phyloP scores from a whole-genome alignment of 30 jellyfish, hydroid and myxozoan species.

The Hydractinia echinata region DNA sequence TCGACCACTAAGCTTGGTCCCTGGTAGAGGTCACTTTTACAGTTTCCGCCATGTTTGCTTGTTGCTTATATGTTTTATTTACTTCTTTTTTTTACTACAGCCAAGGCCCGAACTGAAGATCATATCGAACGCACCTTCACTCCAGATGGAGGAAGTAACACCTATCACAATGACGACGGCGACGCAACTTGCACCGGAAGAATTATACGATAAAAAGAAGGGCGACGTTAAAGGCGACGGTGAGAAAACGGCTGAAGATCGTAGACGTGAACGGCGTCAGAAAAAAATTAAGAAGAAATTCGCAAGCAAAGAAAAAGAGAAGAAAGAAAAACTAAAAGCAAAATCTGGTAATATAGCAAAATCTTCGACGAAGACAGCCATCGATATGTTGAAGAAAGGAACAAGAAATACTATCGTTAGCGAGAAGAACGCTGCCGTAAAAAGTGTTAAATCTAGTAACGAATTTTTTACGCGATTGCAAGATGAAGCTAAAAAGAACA shows the following conservation, averaged over 20 bases:
- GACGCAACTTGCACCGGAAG: conserved; percentile 50
- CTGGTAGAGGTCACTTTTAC: too few relatives aligned
- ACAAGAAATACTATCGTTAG: conserved; percentile 26
- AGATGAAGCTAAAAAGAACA: conserved; percentile 51
- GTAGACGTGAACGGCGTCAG: conserved; percentile 50
- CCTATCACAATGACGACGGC: conserved; percentile 77
- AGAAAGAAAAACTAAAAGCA: conserved; percentile 21
- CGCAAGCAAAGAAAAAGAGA: conserved; percentile 39
- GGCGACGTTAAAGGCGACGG: conserved; percentile 46
- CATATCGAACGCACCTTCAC: conserved; percentile 74
- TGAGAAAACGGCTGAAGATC: conserved; percentile 35
- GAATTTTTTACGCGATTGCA: conserved; percentile 71
- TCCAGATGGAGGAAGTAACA: conserved; percentile 80
- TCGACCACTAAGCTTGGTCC: too few relatives aligned
- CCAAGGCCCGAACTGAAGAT: conserved; percentile 79
- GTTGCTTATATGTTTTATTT: background rate
- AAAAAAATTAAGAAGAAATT: conserved; percentile 32
- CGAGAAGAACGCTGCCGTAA: conserved; percentile 30
- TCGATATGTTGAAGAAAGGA: conserved; percentile 36
- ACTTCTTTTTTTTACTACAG: conserved; percentile 34
- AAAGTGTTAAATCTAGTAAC: conserved; percentile 37
- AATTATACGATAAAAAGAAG: conserved; percentile 25
- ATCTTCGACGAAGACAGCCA: conserved; percentile 36
- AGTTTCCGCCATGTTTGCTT: too few relatives aligned
- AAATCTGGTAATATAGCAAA: conserved; percentile 28